These are phyloP conservation scores for Xiphias gladius DNA, from an alignment of 2,113 vertebrate genomes.

Conservation along the genomic window DNA sequence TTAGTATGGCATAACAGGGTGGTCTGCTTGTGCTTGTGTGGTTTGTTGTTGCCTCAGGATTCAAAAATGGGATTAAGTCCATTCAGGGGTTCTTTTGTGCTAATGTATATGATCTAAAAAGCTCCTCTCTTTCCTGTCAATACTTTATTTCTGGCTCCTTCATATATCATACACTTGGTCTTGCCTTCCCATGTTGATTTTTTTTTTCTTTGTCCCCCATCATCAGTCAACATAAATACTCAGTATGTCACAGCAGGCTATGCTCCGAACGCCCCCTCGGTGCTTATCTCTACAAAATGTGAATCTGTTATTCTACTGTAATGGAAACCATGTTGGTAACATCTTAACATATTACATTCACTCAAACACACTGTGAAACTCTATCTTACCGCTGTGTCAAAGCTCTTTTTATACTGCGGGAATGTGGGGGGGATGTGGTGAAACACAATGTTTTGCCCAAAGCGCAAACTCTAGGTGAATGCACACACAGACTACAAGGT, in stretches of 20 bases:
- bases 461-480: conserved; percentile 82
- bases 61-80: conserved; percentile 65
- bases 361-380: conserved; percentile 85
- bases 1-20: conserved; percentile 56
- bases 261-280: conserved; percentile 79
- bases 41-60: conserved; percentile 72
- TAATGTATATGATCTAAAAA: conserved; percentile 66
- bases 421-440: conserved; percentile 77
- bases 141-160: conserved; percentile 72
- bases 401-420: conserved; percentile 81
- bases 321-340: conserved; percentile 84
- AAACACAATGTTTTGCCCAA: conserved; percentile 83
- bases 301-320: conserved; percentile 83
- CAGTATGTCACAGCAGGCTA: conserved; percentile 82
- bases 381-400: conserved; percentile 81
- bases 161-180: conserved; percentile 64
- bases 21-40: conserved; percentile 67
- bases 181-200: conserved; percentile 66
- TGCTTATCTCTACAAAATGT: conserved; percentile 83
- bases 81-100: conserved; percentile 69
- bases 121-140: conserved; percentile 67
- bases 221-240: conserved; percentile 81
- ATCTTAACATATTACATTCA: conserved; percentile 86
- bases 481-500: conserved; percentile 84
- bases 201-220: conserved; percentile 69